Base-by-base conservation (phyloP, 1,140 invertebrate species). In the Hydropsyche tenuis region DNA sequence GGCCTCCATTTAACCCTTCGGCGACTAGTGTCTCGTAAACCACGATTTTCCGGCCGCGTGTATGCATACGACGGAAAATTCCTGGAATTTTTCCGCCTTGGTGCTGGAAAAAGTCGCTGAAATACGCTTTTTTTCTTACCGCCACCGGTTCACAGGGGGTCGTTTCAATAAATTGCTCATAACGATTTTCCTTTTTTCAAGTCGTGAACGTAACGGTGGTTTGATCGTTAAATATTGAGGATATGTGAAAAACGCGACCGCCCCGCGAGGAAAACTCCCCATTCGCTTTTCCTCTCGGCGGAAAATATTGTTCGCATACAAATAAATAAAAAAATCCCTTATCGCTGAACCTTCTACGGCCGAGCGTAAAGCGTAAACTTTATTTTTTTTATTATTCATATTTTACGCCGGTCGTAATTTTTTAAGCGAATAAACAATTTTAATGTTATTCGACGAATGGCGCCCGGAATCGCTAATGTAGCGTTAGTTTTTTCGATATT, bases 131-230 rank as follows among this genome's bases (percentile, higher is more conserved):
- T 43, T 43, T 48, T 48, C 16, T 48, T 37, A 37, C 30, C 56
- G 45, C 23, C n/a, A n/a, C n/a, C 11, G 22, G 56, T 60, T 9
- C 6, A 12, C 5, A 22, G 11, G 23, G 11, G 22, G 22, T 25
- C 56, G 56, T 60, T 60, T 60, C 56, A 60, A 60, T 60, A 60
- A 60, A 60, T 60, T 60, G 56, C 56, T 60, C 56, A 60, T 60
- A 60, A 60, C 56, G 56, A 60, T 60, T 60, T 60, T 60, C 56
- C 56, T 60, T 27, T 48, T 60, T 60, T 60, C 20, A 27, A 60
- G 56, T 60, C 22, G 56, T 60, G 56, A 18, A 20, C 56, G 22
- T 60, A 60, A 60, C 23, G 23, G 56, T 23, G 56, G 56, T 60
- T 60, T 60, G 20, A 60, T 60, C 56, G 56, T 60, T 60, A 60